phyloP scores from a whole-genome alignment of 2,797 vertebrate species.

The Peromyscus attwateri region DNA sequence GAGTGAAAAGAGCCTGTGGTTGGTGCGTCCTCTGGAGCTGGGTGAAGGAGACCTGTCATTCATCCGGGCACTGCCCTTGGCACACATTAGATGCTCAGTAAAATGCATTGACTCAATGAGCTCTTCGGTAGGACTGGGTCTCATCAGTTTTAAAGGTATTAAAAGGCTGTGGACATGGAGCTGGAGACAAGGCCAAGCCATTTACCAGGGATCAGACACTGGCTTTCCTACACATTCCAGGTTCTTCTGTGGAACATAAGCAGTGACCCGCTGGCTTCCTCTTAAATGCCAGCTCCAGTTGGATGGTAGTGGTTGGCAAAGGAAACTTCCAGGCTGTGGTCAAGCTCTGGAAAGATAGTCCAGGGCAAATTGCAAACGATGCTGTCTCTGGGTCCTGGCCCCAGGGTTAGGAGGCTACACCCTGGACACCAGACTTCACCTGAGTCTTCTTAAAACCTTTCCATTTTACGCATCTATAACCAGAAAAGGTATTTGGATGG shows the following conservation, averaged over 20 bases:
- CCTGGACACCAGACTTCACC: too few species aligned
- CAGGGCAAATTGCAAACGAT: neutral
- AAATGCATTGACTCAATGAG: neutral
- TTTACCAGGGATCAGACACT: rapidly evolving
- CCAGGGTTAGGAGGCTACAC: too few species aligned
- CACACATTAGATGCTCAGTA: neutral
- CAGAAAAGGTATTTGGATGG: neutral
- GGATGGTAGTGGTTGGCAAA: neutral
- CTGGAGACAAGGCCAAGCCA: neutral
- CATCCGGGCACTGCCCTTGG: neutral
- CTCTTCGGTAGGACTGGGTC: neutral
- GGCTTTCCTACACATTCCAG: neutral
- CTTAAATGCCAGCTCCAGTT: neutral
- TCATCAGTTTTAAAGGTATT: neutral
- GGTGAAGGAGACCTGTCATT: neutral
- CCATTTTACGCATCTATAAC: neutral
- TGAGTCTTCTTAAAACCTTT: neutral
- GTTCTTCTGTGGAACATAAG: neutral
- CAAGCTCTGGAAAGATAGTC: neutral
- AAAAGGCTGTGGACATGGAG: neutral
- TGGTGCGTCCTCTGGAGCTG: neutral
- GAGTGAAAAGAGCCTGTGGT: neutral
- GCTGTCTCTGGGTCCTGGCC: neutral
- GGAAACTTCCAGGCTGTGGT: neutral
- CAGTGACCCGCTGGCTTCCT: neutral